Base-by-base conservation (phyloP, 2,888 invertebrate genomes). In the Panzeria rudis region DNA sequence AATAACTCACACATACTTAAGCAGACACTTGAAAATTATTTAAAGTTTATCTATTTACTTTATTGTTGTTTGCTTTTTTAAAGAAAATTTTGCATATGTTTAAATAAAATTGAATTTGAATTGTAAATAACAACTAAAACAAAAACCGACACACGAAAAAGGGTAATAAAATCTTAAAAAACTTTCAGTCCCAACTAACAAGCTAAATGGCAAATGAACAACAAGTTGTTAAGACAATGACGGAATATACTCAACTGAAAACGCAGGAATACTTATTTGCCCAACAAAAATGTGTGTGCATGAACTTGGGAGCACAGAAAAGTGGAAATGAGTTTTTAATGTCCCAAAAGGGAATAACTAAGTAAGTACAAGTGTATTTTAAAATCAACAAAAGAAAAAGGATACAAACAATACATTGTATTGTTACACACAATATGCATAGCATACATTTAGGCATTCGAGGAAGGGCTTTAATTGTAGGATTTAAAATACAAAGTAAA, bases 301-400 rank as follows among this genome's bases (percentile, higher is more conserved):
- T 35, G 32, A 52, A 69, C 38, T 38, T 38, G 47, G 15, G 32
- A 52, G 47, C 20, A 23, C 15, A 29, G 50, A 59, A 80, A 41
- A 61, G 68, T 86, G 88, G 88, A 90, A 90, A 91, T 91, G 91
- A 89, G 90, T 88, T 90, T 91, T 91, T 91, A 91, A 91, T 91
- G 91, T 90, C 90, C 91, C 91, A 91, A 89, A 88, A 88, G 91
- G 91, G 91, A 91, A 91, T 91, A 88, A 25, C 77, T 84, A 82
- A 83, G 82, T 64, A 68, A 66, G 29, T 50, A 23, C 38, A 47
- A 50, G 59, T 59, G 32, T 79, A 76, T 79, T 77, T 64, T 62
- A 82, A 75, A 83, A 69, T 80, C 71, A 83, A 85, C 78, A 83
- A 83, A 84, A 73, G 62, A 61, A 83, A 69, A 85, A 77, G 47